Evolutionary conservation across 2,888 invertebrate species (phyloP), one percentile per base, ranked within the genome.

Genomic region (Nomada goodeniana): DNA sequence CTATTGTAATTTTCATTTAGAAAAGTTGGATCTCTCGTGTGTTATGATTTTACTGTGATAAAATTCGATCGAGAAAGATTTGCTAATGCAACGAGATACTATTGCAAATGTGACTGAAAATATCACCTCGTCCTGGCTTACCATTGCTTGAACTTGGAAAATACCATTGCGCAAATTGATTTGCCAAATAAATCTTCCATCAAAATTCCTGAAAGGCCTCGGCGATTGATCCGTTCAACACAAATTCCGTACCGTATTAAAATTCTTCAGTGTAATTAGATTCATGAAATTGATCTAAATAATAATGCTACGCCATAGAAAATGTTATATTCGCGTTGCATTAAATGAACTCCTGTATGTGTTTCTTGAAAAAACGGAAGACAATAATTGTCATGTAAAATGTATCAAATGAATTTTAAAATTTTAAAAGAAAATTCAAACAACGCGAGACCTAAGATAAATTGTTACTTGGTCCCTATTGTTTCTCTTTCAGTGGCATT

Each of bases 111-210:
- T 55, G 52, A 11, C 55, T 18, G 52, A 76, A 65, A 60, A 68
- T 50, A 36, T 55, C 76, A 55, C 26, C 15, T 3, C 55, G 23
- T n/a, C 15, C 42, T 7, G 36, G 50, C 29, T 53, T 47, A 73
- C 65, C 74, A 77, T 82, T 67, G 70, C 74, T 73, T n/a, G 61
- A 76, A 60, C 65, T 50, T 18, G 59, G 5, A 61, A 57, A 73
- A 61, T 23, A 7, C 55, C 70, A 73, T 73, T 70, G 74, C 13
- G 44, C 52, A 20, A n/a, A 76, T 69, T 77, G 47, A 69, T 65
- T 55, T 53, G 50, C 20, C 44, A 64, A 61, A 69, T 65, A 73
- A 82, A 76, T 60, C 7, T 76, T 52, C 55, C 61, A 42, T 70
- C 64, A 18, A 36, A 44, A 65, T 60, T 55, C 64, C 65, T 18